Base-by-base conservation (phyloP, 30 jellyfish, hydroid and myxozoan genomes). In the Pelagia noctiluca region DNA sequence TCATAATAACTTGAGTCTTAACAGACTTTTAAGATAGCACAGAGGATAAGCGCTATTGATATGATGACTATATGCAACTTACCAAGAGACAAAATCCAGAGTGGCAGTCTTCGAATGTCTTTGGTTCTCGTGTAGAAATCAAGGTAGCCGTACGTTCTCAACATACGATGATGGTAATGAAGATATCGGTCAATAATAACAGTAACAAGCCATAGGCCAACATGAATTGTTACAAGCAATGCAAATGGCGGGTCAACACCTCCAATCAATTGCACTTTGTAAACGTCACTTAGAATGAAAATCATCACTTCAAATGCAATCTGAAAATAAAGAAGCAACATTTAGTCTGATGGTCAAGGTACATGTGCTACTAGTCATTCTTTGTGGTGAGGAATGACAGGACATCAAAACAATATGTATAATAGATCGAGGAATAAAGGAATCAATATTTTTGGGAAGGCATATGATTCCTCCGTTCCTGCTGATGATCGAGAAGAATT, bases 171-270 rank as follows among this genome's bases (percentile, higher is more conserved):
- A 42, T 87, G 94, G 36, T 87, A 94, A 80, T 94, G 97, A 66
- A 87, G 37, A 61, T 88, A 94, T 50, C 99, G 92, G 53, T 94
- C 99, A 50, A 70, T 75, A 42, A 94, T 24, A 49, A 76, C 90
- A 0, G 80, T 63, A 25, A 94, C 24, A 3, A 88, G 80, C 99
- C 99, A 94, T 31, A 94, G 87, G 2, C 88, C 97, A 22, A 94
- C 99, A 73, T 94, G 97, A 48, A 88, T 50, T 23, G 84, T 85
- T 28, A 96, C 76, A 49, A 94, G 91, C 23, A 94, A 67, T 30
- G 99, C 99, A 74, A 94, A 94, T 19, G 99, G 99, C 8, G 95
- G 97, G 35, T 88, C 95, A 13, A 94, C 85, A 2, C 99, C 99
- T 53, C 97, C 99, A 29, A 94, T 28, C 34, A 83, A 35, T 62